Conservation (phyloP, 2,113 vertebrate species). For the Eolophus roseicapilla region DNA sequence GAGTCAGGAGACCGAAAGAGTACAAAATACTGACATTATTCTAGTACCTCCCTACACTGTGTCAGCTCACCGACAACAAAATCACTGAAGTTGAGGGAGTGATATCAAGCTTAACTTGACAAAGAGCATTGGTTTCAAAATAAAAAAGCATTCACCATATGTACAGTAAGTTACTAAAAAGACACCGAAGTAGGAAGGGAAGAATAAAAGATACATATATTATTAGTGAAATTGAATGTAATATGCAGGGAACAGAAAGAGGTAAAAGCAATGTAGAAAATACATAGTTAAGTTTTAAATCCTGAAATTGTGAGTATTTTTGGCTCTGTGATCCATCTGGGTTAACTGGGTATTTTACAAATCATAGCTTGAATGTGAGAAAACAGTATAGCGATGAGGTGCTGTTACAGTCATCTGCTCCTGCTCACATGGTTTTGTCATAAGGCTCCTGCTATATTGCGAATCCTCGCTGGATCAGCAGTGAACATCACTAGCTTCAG, state of each 20-base stretch:
- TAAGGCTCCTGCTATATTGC: not conserved
- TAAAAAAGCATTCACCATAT: not conserved
- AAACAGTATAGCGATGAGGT: not conserved
- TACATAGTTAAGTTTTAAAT: not conserved
- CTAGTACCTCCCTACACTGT: not conserved
- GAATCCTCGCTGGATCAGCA: not conserved
- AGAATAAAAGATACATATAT: not conserved
- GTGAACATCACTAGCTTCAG: not conserved
- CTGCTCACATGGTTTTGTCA: conserved; percentile 48
- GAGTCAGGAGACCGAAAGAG: not conserved
- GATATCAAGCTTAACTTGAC: not conserved
- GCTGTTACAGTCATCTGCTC: conserved; percentile 39
- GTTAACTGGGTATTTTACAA: not conserved
- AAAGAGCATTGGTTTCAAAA: not conserved
- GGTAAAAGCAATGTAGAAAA: not conserved
- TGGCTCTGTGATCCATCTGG: not conserved
- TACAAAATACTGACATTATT: not conserved
- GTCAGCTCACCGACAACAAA: not conserved
- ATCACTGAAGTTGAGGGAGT: not conserved
- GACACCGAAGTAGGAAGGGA: not conserved
- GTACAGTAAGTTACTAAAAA: not conserved
- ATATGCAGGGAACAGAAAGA: not conserved
- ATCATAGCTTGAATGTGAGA: not conserved
- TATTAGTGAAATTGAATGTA: not conserved
- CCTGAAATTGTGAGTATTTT: not conserved